Conservation (phyloP, 2,797 vertebrate species). For the Oreortyx pictus region DNA sequence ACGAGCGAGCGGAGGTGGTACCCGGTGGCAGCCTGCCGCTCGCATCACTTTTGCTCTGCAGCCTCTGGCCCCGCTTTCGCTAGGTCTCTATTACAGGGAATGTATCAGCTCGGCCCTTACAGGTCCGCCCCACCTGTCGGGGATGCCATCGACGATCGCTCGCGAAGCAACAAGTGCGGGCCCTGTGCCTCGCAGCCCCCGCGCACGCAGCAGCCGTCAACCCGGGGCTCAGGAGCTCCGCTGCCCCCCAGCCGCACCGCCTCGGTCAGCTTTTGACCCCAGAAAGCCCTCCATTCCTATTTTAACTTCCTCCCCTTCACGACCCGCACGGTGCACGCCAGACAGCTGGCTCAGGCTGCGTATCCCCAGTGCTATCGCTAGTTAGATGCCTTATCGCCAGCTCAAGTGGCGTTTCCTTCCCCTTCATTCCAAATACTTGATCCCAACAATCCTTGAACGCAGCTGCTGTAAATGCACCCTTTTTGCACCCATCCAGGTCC, state of each 20-base stretch:
- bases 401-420: conserved; percentile 76
- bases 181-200: no score
- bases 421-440: conserved; percentile 80
- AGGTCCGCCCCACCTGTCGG: no score
- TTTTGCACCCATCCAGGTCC: conserved; percentile 67
- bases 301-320: conserved; percentile 6
- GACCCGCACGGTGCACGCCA: conserved; percentile 48
- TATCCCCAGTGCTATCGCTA: conserved; percentile 74
- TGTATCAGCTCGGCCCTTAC: no score
- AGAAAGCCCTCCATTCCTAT: not conserved
- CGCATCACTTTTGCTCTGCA: not conserved
- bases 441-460: conserved; percentile 78
- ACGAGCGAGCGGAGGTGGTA: no score
- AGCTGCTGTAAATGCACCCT: conserved; percentile 78
- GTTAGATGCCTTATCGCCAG: conserved; percentile 77
- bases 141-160: no score
- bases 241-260: not conserved
- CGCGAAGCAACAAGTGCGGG: not conserved
- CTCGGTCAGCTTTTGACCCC: conserved; percentile 3
- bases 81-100: no score
- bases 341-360: conserved; percentile 50
- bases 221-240: not conserved
- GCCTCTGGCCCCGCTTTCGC: no score
- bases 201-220: no score
- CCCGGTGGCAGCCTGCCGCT: no score